Conservation (phyloP, 35 echinoderm and acorn worm species). For the Apostichopus japonicus region DNA sequence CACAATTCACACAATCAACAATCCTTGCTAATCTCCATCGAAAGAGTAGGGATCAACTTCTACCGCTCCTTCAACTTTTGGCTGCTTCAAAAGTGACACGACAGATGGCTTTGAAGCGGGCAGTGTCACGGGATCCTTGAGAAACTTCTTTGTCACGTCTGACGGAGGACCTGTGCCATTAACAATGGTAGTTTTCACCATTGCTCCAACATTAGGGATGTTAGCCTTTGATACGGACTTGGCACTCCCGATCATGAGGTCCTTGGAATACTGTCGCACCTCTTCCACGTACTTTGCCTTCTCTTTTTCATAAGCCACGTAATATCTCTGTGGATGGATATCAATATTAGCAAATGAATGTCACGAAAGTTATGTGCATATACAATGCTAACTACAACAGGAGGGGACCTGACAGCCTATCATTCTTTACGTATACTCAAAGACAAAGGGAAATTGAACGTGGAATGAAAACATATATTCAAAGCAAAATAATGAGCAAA, state of each 20-base stretch:
- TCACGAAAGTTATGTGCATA: too few species aligned
- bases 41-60: slow-evolving; percentile 48
- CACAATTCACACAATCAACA: too few species aligned
- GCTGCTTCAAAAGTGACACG: neutral
- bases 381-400: too few species aligned
- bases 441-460: too few species aligned
- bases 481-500: too few species aligned
- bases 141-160: neutral
- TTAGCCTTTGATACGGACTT: neutral
- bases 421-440: too few species aligned
- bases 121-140: neutral
- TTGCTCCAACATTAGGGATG: neutral
- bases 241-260: neutral
- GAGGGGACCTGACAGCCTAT: too few species aligned
- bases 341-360: too few species aligned
- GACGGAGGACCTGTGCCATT: neutral
- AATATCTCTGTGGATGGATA: slow-evolving; percentile 74
- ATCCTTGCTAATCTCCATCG: slow-evolving; percentile 29
- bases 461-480: too few species aligned
- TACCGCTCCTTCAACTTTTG: neutral
- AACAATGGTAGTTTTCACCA: neutral
- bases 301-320: slow-evolving; percentile 78
- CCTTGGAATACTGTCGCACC: slow-evolving; percentile 72
- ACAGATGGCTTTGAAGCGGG: neutral
- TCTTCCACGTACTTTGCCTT: slow-evolving; percentile 81